A percentile compares a stretch with the other conserved stretches of the same genome.
Conservation (phyloP, 1,140 invertebrate genomes). For the Lordiphosa stackelbergi region DNA sequence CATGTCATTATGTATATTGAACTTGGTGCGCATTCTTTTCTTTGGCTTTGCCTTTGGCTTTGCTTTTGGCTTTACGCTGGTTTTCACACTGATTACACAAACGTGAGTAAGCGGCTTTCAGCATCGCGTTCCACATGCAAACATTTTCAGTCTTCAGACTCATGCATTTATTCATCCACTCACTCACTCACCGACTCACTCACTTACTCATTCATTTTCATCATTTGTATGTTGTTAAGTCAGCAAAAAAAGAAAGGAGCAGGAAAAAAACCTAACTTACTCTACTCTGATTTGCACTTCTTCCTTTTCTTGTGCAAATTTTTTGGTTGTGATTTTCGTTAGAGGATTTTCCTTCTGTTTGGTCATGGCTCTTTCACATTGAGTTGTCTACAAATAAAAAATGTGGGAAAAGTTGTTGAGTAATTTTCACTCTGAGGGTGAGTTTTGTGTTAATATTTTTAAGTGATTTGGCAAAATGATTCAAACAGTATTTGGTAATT, state of each 20-base stretch:
- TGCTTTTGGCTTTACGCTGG: slow-evolving; percentile 36
- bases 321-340: slow-evolving; percentile 53
- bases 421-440: slow-evolving; percentile 20
- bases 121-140: slow-evolving; percentile 72
- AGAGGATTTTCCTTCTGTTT: slow-evolving; percentile 37
- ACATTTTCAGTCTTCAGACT: slow-evolving; percentile 45
- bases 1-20: slow-evolving; percentile 68
- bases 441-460: slow-evolving; percentile 63
- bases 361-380: slow-evolving; percentile 24
- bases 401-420: slow-evolving; percentile 25
- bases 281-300: slow-evolving; percentile 64
- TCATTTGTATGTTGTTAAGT: slow-evolving; percentile 74
- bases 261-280: slow-evolving; percentile 59
- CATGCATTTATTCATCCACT: slow-evolving; percentile 68
- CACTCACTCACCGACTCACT: slow-evolving; percentile 30
- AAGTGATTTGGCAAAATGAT: slow-evolving; percentile 57
- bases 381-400: slow-evolving; percentile 3
- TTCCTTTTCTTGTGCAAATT: slow-evolving; percentile 3
- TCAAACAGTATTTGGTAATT: slow-evolving; percentile 54
- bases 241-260: slow-evolving; percentile 34
- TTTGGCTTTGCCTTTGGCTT: slow-evolving; percentile 6
- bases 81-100: slow-evolving; percentile 74
- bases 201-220: slow-evolving; percentile 72
- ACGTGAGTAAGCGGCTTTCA: slow-evolving; percentile 71
- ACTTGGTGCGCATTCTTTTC: slow-evolving; percentile 26